Evolutionary conservation across 2,113 vertebrate genomes (phyloP), one percentile per base, ranked within the genome.

Genomic region (Mastomys natalensis): DNA sequence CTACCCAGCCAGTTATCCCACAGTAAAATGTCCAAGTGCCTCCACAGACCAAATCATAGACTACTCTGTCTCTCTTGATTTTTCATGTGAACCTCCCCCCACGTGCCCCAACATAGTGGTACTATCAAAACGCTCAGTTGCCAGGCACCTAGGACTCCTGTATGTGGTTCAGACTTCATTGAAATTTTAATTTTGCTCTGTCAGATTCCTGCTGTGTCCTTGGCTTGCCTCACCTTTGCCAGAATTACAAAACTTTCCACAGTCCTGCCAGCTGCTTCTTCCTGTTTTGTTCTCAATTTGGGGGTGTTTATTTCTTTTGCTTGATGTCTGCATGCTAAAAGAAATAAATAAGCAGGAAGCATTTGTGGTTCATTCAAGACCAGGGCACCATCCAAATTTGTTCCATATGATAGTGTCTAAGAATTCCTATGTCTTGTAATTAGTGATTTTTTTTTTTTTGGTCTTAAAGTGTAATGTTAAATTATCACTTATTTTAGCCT

Each of bases 251-350:
- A 96, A 98, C 93, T 94, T 96, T 95, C 89, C 95, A 94, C 95
- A 96, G 87, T 91, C 97, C 89, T 97, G 77, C 94, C 97, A 97
- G 94, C 89, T 94, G 89, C 89, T 96, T 87, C 92, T 97, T 97
- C 93, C 95, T 93, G 93, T 97, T 97, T 97, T 97, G 89, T 97
- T 97, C 96, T 97, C 95, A 96, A 11, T 95, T 96, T 87, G 73
- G 87, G 91, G 70, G 85, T 95, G 74, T 97, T 98, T 96, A 87
- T 97, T 98, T 97, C 87, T 97, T 95, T 97, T 96, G 92, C 92
- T 96, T 96, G 92, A 93, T 97, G 95, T 97, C 90, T 95, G 84
- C 91, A 90, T 96, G 93, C 90, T 93, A 81, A 90, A 74, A 93
- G 91, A 96, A 88, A 97, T 91, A 96, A 95, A 95, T 89, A 94